Conservation (phyloP, 2,888 invertebrate species). For the Trisateles emortualis region DNA sequence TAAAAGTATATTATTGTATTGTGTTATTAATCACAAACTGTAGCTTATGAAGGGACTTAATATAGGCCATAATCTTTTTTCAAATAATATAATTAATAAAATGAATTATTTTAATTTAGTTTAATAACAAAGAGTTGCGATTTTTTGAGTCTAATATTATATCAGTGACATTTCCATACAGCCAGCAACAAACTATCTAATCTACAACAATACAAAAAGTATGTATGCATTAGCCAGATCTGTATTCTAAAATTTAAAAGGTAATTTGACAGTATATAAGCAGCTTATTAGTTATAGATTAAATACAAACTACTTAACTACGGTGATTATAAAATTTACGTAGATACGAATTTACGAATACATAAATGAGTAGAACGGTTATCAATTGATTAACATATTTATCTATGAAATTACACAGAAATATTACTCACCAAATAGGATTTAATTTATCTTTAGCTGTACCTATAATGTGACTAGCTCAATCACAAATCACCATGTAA, state of each 20-base stretch:
- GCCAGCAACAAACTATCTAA: neutral
- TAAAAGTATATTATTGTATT: too few relatives aligned
- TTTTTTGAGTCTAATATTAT: too few relatives aligned
- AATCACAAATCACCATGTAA: conserved; percentile 38
- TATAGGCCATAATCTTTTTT: too few relatives aligned
- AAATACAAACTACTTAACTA: neutral
- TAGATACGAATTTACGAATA: neutral
- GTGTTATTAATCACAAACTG: too few relatives aligned
- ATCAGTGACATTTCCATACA: neutral
- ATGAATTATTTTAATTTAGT: too few relatives aligned
- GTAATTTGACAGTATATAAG: neutral
- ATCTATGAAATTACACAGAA: neutral
- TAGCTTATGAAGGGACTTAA: too few relatives aligned
- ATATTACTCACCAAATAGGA: conserved; percentile 35
- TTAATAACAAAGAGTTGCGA: too few relatives aligned
- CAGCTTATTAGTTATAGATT: neutral
- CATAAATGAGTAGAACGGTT: neutral
- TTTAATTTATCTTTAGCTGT: conserved; percentile 17
- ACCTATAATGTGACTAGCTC: conserved; percentile 27
- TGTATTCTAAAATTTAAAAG: neutral
- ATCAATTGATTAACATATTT: neutral
- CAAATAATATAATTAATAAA: too few relatives aligned
- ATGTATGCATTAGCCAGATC: neutral
- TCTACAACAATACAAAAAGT: neutral
- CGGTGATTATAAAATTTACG: neutral